A percentile compares a stretch with the other conserved stretches of the same genome.
These are phyloP conservation scores for Platycheirus albimanus DNA, from an alignment of 2,888 invertebrate species.

Conservation along the genomic window DNA sequence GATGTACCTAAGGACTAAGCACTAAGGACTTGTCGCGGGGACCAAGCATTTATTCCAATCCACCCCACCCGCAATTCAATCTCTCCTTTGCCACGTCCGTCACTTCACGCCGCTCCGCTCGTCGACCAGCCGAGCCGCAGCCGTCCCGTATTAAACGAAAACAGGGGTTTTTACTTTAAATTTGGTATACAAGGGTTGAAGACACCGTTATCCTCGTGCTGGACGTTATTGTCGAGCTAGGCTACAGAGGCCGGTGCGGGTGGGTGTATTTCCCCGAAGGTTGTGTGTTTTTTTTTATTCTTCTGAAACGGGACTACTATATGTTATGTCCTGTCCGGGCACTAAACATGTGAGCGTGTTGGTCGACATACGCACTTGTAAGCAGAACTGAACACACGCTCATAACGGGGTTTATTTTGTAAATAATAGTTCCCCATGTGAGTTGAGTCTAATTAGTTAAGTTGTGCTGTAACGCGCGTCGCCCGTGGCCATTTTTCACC, in stretches of 20 bases:
- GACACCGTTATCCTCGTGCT: slow-evolving; percentile 47
- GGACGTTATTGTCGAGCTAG: slow-evolving; percentile 34
- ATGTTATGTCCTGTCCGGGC: slow-evolving; percentile 53
- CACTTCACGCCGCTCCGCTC: neutral
- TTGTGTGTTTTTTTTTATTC: slow-evolving; percentile 35
- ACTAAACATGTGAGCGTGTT: slow-evolving; percentile 55
- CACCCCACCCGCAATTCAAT: neutral
- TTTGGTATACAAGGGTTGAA: slow-evolving; percentile 66
- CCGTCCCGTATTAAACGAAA: slow-evolving; percentile 22
- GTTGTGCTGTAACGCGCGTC: slow-evolving; percentile 73
- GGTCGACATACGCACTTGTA: slow-evolving; percentile 54
- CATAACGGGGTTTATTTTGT: slow-evolving; percentile 25
- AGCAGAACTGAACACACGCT: slow-evolving; percentile 32
- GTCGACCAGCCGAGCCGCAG: slow-evolving; percentile 21
- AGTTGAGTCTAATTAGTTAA: slow-evolving; percentile 74
- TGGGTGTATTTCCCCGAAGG: slow-evolving; percentile 62
- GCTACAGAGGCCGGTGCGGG: slow-evolving; percentile 19
- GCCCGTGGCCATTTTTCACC: slow-evolving; percentile 74
- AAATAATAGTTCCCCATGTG: slow-evolving; percentile 72
- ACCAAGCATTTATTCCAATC: slow-evolving; percentile 36
- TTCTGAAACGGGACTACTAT: slow-evolving; percentile 62
- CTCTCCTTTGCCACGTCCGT: neutral
- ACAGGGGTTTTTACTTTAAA: slow-evolving; percentile 67
- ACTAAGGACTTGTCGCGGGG: slow-evolving; percentile 62
- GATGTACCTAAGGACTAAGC: slow-evolving; percentile 34